phyloP scores from a whole-genome alignment of 2,113 vertebrate genomes.

The Saguinus imperator region DNA sequence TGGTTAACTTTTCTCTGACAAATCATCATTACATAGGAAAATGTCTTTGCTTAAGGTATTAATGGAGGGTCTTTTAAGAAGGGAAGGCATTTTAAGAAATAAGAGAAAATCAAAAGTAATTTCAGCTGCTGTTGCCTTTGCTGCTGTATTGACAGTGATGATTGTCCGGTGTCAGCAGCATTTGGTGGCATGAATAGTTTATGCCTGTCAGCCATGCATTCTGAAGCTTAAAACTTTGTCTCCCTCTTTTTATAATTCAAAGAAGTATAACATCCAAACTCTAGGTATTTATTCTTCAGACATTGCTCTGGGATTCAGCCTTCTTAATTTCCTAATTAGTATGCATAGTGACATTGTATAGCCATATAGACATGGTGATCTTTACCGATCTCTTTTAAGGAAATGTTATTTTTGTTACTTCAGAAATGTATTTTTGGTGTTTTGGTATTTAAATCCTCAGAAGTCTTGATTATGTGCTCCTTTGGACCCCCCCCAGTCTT shows the following conservation, averaged over 20 bases:
- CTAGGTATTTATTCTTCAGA: not conserved
- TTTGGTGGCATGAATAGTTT: not conserved
- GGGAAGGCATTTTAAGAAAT: not conserved
- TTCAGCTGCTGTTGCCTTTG: not conserved
- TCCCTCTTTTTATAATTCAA: not conserved
- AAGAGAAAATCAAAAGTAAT: not conserved
- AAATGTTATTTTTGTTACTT: not conserved
- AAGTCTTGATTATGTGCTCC: not conserved
- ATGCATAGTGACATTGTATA: not conserved
- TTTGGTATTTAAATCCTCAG: not conserved
- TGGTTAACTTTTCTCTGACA: not conserved
- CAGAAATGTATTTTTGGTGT: too few relatives aligned
- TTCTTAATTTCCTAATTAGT: not conserved
- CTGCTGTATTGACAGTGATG: not conserved
- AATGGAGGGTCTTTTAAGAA: not conserved
- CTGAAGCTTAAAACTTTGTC: not conserved
- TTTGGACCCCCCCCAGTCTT: not conserved
- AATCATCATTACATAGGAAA: not conserved
- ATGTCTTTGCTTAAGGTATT: not conserved
- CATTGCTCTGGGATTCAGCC: not conserved
- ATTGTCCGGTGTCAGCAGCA: not conserved
- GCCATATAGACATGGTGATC: not conserved
- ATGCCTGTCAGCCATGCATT: not conserved
- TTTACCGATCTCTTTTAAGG: not conserved
- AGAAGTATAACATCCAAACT: not conserved